Conservation (phyloP, 2,797 vertebrate species). For the Chiropotes sagulatus region DNA sequence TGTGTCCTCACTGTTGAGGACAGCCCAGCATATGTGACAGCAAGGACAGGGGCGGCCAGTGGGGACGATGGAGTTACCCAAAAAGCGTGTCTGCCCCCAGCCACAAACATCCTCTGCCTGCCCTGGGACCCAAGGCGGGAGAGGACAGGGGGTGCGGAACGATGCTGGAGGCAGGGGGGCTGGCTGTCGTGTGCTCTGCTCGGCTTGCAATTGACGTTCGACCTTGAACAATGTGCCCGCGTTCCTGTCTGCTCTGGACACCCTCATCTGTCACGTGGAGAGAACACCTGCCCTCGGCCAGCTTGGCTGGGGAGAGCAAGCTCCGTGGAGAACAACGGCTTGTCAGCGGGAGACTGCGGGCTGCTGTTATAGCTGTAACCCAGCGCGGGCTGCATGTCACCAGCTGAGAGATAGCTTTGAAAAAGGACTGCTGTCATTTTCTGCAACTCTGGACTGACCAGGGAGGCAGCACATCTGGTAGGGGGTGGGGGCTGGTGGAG, state of each 20-base stretch:
- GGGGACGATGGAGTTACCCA: not conserved
- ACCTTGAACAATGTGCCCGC: conserved; percentile 30
- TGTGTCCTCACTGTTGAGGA: not conserved
- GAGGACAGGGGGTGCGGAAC: not conserved
- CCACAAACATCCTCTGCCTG: not conserved
- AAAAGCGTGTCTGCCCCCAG: not conserved
- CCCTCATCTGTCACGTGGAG: conserved; percentile 2
- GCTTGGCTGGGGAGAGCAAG: not conserved
- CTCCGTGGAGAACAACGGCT: not conserved
- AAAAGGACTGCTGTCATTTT: conserved; percentile 21
- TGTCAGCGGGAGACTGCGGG: not conserved
- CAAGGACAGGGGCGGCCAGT: not conserved
- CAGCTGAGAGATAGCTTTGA: conserved; percentile 3
- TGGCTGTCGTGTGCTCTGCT: not conserved
- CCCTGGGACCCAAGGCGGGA: not conserved
- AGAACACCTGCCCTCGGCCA: not conserved
- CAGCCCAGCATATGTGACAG: not conserved
- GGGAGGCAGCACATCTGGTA: conserved; percentile 26
- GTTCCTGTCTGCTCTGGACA: not conserved
- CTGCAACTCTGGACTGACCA: not conserved
- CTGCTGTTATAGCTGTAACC: not conserved
- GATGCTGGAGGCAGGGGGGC: not conserved
- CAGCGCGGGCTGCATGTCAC: not conserved
- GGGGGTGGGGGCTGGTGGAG: not conserved
- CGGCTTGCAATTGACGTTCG: not conserved